These are phyloP conservation scores for Turdus rufiventris DNA, from an alignment of 2,113 vertebrate species.

Conservation along the genomic window DNA sequence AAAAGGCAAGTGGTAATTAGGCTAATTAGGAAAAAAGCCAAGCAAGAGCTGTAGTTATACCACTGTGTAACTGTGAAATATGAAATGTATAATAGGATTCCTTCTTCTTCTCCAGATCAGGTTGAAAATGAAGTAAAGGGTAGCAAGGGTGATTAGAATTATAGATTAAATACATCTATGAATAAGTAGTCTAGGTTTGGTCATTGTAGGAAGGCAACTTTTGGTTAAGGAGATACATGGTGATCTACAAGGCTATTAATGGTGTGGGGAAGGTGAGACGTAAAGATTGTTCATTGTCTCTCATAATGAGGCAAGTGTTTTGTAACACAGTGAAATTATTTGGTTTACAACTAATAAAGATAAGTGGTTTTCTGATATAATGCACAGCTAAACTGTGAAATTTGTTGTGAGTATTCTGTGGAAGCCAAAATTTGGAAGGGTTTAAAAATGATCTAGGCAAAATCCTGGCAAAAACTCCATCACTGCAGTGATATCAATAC, in stretches of 20 bases:
- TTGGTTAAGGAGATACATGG: not conserved
- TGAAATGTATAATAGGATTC: not conserved
- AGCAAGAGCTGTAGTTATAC: not conserved
- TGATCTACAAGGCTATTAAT: not conserved
- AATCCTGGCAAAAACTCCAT: not conserved
- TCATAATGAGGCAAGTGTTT: not conserved
- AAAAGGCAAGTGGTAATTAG: not conserved
- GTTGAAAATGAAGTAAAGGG: not conserved
- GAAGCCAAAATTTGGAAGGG: not conserved
- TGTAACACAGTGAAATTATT: not conserved
- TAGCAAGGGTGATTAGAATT: not conserved
- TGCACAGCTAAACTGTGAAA: not conserved
- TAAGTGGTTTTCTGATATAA: not conserved
- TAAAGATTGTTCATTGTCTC: not conserved
- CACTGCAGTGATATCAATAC: not conserved
- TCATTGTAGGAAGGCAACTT: not conserved
- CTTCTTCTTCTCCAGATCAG: not conserved
- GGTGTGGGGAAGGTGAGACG: not conserved
- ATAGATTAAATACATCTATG: not conserved
- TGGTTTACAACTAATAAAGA: not conserved
- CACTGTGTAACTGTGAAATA: not conserved
- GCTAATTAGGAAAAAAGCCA: not conserved
- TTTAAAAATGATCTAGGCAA: not conserved
- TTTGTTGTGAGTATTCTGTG: not conserved
- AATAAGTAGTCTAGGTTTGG: not conserved